Evolutionary conservation across 2,888 invertebrate genomes (phyloP).

Genomic region (Coremacera marginata): DNA sequence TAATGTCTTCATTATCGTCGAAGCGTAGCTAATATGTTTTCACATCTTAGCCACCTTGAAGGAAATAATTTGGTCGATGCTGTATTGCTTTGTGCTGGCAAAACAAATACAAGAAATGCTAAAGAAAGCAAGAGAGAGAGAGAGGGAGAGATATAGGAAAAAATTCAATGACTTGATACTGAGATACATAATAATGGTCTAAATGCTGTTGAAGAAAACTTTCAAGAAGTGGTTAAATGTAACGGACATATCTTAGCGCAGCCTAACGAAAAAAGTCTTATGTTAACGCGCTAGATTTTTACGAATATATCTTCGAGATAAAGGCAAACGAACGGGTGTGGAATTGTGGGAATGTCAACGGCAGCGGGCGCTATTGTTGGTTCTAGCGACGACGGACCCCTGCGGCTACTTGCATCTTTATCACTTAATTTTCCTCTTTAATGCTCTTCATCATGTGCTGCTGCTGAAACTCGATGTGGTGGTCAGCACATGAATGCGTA

Average conservation of each 20-base stretch:
- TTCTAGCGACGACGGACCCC: constrained; percentile 34
- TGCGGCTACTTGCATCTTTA: constrained; percentile 55
- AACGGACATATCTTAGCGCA: background rate
- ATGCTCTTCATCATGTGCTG: background rate
- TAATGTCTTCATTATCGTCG: constrained; percentile 66
- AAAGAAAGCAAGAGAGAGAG: background rate
- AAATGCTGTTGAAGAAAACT: background rate
- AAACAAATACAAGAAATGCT: background rate
- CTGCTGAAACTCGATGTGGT: constrained; percentile 47
- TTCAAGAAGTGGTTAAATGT: background rate
- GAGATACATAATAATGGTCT: too few relatives aligned
- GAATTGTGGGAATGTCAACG: constrained; percentile 41
- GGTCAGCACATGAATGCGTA: constrained; percentile 23
- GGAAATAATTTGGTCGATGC: constrained; percentile 25
- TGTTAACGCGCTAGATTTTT: background rate
- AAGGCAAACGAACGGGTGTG: constrained; percentile 33
- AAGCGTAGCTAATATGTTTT: constrained; percentile 66
- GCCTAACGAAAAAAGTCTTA: background rate
- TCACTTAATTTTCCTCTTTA: constrained; percentile 58
- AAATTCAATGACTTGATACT: background rate
- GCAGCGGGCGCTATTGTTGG: constrained; percentile 51
- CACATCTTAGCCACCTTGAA: constrained; percentile 63
- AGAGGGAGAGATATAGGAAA: background rate
- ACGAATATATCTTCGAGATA: constrained; percentile 15
- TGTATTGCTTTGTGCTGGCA: background rate